A percentile compares a stretch with the other conserved stretches of the same genome.
Conservation (phyloP, 1,140 invertebrate genomes). For the Zaprionus nigranus region DNA sequence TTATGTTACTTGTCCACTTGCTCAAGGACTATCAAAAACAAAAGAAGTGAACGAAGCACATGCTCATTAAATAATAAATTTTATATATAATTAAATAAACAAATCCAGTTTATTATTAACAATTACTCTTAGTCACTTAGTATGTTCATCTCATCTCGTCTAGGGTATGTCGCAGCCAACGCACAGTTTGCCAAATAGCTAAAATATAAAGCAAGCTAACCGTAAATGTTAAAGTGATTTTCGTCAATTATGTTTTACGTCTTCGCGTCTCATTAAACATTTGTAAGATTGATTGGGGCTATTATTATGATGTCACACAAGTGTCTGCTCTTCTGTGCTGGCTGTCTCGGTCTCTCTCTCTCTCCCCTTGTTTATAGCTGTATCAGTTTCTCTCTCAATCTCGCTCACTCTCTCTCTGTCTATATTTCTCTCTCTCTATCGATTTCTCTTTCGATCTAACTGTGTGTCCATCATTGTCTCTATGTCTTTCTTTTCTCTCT, state of each 20-base stretch:
- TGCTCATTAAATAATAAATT: too few relatives aligned
- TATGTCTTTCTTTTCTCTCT: neutral
- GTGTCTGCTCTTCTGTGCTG: constrained; percentile 15
- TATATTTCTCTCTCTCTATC: neutral
- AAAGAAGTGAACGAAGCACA: too few relatives aligned
- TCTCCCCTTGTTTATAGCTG: neutral
- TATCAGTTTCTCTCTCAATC: neutral
- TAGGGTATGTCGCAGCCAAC: constrained; percentile 19
- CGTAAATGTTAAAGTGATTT: constrained; percentile 55
- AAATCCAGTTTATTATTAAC: too few relatives aligned
- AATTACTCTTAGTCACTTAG: neutral
- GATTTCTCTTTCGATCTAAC: constrained; percentile 8
- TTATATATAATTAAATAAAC: too few relatives aligned
- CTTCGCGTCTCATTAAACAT: constrained; percentile 69
- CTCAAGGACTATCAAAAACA: too few relatives aligned
- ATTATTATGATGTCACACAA: constrained; percentile 62
- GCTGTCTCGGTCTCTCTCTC: neutral
- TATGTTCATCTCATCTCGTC: neutral
- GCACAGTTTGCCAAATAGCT: neutral
- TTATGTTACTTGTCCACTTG: too few relatives aligned
- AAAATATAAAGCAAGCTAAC: neutral
- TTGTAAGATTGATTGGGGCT: constrained; percentile 66
- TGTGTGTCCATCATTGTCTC: neutral
- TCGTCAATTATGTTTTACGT: constrained; percentile 65
- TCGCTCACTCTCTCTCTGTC: neutral